Evolutionary conservation across 2,113 vertebrate species (phyloP).

Genomic region (Jacana jacana): DNA sequence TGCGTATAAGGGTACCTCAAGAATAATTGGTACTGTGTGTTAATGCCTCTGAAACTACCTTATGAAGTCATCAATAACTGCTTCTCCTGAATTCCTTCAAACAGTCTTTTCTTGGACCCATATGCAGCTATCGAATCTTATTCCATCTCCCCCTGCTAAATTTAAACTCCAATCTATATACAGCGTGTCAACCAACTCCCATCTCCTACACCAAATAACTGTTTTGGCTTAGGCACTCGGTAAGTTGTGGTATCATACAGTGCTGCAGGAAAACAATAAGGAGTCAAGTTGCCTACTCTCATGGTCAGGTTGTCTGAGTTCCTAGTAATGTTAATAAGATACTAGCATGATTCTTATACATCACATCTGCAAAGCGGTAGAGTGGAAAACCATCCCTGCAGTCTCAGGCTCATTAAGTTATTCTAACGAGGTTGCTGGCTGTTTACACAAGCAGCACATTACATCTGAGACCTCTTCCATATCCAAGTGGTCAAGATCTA

Average conservation of each 20-base stretch:
- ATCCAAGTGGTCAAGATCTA: background rate
- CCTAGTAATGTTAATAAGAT: background rate
- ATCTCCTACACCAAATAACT: background rate
- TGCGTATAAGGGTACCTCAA: background rate
- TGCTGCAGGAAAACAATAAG: background rate
- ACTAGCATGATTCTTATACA: background rate
- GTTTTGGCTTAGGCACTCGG: background rate
- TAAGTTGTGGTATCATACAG: background rate
- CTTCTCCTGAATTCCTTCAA: background rate
- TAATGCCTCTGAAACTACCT: background rate
- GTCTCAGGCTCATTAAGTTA: background rate
- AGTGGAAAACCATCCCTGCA: background rate
- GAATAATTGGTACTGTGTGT: background rate
- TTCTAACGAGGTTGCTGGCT: background rate
- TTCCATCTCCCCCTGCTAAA: background rate
- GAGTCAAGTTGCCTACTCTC: background rate
- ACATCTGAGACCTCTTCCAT: background rate
- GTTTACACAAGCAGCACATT: background rate
- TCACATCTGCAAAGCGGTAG: background rate
- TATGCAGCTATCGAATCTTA: background rate
- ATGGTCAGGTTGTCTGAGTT: background rate
- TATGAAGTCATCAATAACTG: background rate
- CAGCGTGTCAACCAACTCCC: background rate
- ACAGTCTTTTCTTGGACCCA: background rate
- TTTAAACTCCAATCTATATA: background rate